Conservation (phyloP, 1,140 invertebrate genomes). For the Plodia interpunctella region DNA sequence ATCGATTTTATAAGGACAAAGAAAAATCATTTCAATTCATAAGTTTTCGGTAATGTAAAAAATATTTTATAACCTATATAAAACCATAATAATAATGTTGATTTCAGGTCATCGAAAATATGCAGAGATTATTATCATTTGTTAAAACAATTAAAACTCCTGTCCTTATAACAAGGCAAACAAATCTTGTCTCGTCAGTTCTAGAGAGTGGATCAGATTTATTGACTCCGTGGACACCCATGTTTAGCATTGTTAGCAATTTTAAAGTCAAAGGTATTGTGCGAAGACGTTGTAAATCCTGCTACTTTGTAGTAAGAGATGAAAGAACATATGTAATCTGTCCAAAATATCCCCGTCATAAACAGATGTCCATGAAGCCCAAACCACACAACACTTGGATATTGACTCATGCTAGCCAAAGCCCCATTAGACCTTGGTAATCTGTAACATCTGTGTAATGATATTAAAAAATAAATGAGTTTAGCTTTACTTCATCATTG, state of each 20-base stretch:
- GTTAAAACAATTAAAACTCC: slow-evolving; percentile 28
- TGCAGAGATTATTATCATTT: slow-evolving; percentile 48
- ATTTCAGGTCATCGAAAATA: slow-evolving; percentile 29
- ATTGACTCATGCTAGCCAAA: slow-evolving; percentile 83
- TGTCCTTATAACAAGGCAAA: slow-evolving; percentile 14
- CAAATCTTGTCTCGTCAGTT: background rate
- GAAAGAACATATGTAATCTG: slow-evolving; percentile 85
- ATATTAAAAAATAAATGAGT: background rate
- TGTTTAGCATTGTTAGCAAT: slow-evolving; percentile 39
- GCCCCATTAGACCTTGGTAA: slow-evolving; percentile 79
- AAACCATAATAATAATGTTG: background rate
- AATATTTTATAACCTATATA: no score
- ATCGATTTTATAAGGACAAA: no score
- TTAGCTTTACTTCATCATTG: no score
- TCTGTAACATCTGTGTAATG: background rate
- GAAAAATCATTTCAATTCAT: no score
- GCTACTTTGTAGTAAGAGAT: slow-evolving; percentile 83
- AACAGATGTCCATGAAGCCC: slow-evolving; percentile 84
- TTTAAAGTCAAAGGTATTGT: slow-evolving; percentile 64
- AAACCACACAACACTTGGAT: slow-evolving; percentile 83
- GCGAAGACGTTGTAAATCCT: slow-evolving; percentile 83
- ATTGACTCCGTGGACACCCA: slow-evolving; percentile 35
- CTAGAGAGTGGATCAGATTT: slow-evolving; percentile 16
- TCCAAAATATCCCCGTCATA: slow-evolving; percentile 85
- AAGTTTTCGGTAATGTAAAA: no score